phyloP scores from a whole-genome alignment of 1,140 invertebrate genomes.

The Yoshiicerus persimilis region DNA sequence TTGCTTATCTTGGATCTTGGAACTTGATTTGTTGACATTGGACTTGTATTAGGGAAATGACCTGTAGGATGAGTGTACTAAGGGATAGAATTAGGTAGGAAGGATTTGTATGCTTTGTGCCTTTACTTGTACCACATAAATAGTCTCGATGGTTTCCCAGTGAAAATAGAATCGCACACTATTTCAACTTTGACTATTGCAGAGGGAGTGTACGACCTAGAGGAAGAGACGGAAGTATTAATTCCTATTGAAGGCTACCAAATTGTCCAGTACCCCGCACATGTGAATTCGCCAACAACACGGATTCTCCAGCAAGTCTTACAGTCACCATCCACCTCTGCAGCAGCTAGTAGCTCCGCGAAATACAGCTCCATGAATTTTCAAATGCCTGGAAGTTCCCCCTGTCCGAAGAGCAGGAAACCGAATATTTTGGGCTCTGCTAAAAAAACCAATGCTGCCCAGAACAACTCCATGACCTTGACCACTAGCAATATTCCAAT shows the following conservation, averaged over 20 bases:
- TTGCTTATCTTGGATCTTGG: no score
- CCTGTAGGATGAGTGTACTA: no score
- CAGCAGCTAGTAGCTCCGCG: not conserved
- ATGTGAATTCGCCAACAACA: not conserved
- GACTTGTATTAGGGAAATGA: no score
- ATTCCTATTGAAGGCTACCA: slow-evolving; percentile 1
- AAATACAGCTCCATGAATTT: not conserved
- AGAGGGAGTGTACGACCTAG: not conserved
- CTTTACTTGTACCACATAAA: not conserved
- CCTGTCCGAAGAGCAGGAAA: slow-evolving; percentile 2
- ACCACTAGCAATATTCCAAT: no score
- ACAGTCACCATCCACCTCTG: not conserved
- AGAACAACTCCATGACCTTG: not conserved
- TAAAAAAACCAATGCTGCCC: not conserved
- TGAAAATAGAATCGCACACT: not conserved
- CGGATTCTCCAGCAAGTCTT: not conserved
- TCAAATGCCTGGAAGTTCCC: not conserved
- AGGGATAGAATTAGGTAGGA: no score
- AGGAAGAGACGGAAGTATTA: slow-evolving; percentile 23
- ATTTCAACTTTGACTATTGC: slow-evolving; percentile 33
- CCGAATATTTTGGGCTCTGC: not conserved
- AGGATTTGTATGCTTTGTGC: not conserved
- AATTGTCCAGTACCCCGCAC: not conserved
- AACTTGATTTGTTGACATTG: no score
- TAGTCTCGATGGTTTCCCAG: not conserved